Base-by-base conservation (phyloP, 2,797 vertebrate genomes). In the Knipowitschia caucasica region DNA sequence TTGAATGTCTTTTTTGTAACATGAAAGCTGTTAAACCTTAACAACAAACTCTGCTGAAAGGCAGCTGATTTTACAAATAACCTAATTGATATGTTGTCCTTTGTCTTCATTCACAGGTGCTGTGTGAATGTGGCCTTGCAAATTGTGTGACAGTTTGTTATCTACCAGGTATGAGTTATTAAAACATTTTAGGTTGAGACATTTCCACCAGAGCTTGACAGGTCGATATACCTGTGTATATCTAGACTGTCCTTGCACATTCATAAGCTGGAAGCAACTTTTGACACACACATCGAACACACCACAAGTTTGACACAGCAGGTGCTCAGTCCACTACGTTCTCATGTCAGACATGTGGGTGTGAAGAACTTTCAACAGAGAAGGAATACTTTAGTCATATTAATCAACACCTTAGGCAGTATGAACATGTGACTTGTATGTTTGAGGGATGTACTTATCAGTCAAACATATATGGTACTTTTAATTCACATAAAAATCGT, bases 291-390 rank as follows among this genome's bases (percentile, higher is more conserved):
- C n/a, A n/a, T 47, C 12, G 26, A 57, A 36, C 44, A 57, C 54
- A 57, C 43, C 24, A 33, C 2, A 57, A 56, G 34, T 6, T 47
- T 36, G 24, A 38, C 29, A 18, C 35, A 25, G 35, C 46, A 42
- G 5, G 4, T 39, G 44, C n/a, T 49, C 55, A 57, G 44, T 36
- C 20, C 10, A 39, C 26, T 42, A 57, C 34, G 0, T 57, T 57
- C 26, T 21, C 24, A 30, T 57, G 45, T 47, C 54, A 56, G 43
- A 46, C 24, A n/a, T 56, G 53, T 45, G 42, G 29, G n/a, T 56
- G 20, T 56, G 15, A 56, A 20, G 53, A 56, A 56, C 40, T 56
- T 56, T 56, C 42, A 46, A 50, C 45, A 7, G 45, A 50, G n/a
- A 31, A 33, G 14, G 56, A 58, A 14, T 42, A 58, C 36, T 50